Conservation (phyloP, 1,140 invertebrate species). For the Macrobrachium nipponense region DNA sequence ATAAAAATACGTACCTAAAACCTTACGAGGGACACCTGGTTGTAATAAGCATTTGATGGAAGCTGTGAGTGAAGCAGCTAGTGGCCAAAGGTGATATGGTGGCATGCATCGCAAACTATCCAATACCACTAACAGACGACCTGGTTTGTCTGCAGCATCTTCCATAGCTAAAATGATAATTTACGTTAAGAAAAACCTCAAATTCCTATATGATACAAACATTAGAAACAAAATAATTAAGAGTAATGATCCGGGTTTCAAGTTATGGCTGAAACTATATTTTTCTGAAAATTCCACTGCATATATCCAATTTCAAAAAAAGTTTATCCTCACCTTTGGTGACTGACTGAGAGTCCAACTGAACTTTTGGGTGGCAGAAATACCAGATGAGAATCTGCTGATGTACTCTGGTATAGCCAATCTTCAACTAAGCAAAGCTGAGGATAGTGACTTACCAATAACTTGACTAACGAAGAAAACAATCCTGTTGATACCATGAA, state of each 20-base stretch:
- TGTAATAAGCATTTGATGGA: conserved; percentile 83
- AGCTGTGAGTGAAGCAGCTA: conserved; percentile 83
- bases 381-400: conserved; percentile 49
- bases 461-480: conserved; percentile 85
- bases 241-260: no score
- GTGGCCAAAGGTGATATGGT: conserved; percentile 82
- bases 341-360: conserved; percentile 42
- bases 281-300: no score
- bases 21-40: conserved; percentile 82
- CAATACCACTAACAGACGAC: conserved; percentile 82
- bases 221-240: no score
- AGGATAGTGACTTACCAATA: conserved; percentile 93
- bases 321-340: conserved; percentile 64
- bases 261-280: no score
- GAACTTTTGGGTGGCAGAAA: conserved; percentile 43
- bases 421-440: conserved; percentile 95
- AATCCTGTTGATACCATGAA: conserved; percentile 72
- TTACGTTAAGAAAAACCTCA: not conserved
- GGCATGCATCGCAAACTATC: conserved; percentile 82
- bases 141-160: conserved; percentile 71
- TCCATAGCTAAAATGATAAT: conserved; percentile 53
- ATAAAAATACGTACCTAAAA: conserved; percentile 75
- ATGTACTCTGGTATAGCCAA: conserved; percentile 76
- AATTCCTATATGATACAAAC: not conserved
- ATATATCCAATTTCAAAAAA: not conserved